Evolutionary conservation across 2,888 invertebrate genomes (phyloP), one percentile per base, ranked within the genome.

Genomic region (Caenorhabditis auriculariae): DNA sequence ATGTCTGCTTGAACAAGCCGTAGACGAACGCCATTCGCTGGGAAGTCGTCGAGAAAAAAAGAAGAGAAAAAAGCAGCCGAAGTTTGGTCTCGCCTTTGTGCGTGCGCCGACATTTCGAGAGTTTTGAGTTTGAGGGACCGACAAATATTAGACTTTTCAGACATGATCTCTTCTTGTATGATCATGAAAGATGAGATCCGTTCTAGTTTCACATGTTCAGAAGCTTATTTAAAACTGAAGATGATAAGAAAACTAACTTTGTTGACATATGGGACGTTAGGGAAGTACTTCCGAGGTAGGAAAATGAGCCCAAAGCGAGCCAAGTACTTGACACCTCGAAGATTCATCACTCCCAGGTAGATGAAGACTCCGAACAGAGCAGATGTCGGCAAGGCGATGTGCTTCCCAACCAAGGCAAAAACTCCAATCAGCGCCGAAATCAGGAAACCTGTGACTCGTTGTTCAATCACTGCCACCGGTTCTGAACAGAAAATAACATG

Each of bases 251-350:
- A 27, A 43, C 55, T 47, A 23, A 55, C 52, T 42, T 35, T 26
- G 15, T 60, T 47, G 2, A 54, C 41, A 47, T 45, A 60, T 5
- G 28, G 9, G 15, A 9, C 23, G 19, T 49, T 56, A 4, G 50
- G 37, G 84, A 94, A 93, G 84, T 96, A 92, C 83, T 95, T 95
- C 7, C 90, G 90, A 0, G 95, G 95, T 88, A 93, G 91, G 81
- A 95, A 88, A 72, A 93, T 88, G 45, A 96, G 86, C 74, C 90
- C 88, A 69, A 90, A 85, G 56, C 96, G 87, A 77, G 94, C 91
- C 83, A 93, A 91, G 82, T 96, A 88, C 84, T 95, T 93, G 23
- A 95, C 92, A 60, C 93, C 93, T 75, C 89, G 90, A 75, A 93
- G 89, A 4, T 93, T 92, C 0, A 93, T 91, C 65, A 94, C 88